Evolutionary conservation across 2,797 vertebrate genomes (phyloP).

Genomic region (Chaunax sp.): DNA sequence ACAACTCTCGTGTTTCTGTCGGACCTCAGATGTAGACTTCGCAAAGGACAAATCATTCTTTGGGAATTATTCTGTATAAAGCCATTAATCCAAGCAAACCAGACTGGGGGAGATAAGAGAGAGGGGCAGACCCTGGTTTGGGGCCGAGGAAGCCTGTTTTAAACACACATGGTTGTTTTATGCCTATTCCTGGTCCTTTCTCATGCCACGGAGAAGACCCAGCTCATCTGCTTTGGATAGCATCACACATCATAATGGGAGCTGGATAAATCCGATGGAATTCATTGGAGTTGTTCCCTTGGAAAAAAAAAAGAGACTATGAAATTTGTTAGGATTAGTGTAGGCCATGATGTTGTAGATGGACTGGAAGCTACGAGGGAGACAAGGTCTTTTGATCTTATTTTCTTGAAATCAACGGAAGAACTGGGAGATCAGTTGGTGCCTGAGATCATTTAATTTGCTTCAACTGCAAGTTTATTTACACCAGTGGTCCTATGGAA

Average conservation of each 20-base stretch:
- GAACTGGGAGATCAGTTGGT: not conserved
- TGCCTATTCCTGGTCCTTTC: conserved; percentile 34
- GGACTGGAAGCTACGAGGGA: conserved; percentile 28
- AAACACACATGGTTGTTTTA: conserved; percentile 53
- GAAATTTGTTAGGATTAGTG: conserved; percentile 68
- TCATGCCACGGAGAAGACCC: conserved; percentile 57
- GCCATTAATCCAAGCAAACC: conserved; percentile 66
- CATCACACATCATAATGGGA: conserved; percentile 76
- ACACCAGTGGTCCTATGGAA: not conserved
- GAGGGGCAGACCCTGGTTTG: conserved; percentile 36
- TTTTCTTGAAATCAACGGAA: conserved; percentile 27
- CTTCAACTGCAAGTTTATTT: not conserved
- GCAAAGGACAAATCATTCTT: conserved; percentile 71
- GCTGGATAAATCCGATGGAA: conserved; percentile 66
- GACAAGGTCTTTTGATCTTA: conserved; percentile 31
- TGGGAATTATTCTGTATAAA: conserved; percentile 70
- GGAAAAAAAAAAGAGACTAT: conserved; percentile 49
- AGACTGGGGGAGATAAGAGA: conserved; percentile 68
- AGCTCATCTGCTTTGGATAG: conserved; percentile 80
- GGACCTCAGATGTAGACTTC: conserved; percentile 60
- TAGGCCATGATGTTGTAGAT: conserved; percentile 48
- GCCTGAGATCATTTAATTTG: conserved; percentile 5
- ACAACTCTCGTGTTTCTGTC: conserved; percentile 68
- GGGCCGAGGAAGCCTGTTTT: conserved; percentile 53
- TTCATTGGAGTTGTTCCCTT: conserved; percentile 58